Percentiles rank a stretch among this genome's conserved stretches.
These are phyloP conservation scores for Mactromeris polynyma DNA, from an alignment of 2,888 invertebrate species.

Conservation along the genomic window DNA sequence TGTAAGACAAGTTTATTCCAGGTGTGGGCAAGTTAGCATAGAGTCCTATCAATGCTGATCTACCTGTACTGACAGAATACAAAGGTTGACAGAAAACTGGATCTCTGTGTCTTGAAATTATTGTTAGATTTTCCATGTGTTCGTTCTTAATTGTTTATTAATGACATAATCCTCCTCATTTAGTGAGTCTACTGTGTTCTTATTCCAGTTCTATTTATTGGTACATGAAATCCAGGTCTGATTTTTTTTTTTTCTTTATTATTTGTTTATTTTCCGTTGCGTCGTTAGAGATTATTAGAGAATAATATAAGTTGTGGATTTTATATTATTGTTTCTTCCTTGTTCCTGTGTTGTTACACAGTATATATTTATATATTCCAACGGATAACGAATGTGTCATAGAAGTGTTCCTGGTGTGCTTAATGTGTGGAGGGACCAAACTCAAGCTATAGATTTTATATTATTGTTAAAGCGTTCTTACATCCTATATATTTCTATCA, in stretches of 20 bases:
- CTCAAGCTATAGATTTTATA: too few species aligned
- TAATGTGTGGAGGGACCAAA: background rate
- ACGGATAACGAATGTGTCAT: background rate
- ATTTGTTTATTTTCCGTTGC: background rate
- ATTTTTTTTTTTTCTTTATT: background rate
- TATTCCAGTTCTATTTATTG: background rate
- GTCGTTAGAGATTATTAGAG: background rate
- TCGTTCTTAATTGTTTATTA: background rate
- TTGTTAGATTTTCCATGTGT: background rate
- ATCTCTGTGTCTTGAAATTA: too few species aligned
- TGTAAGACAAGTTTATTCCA: background rate
- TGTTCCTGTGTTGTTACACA: background rate
- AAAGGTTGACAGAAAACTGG: background rate
- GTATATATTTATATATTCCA: background rate
- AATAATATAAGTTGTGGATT: background rate
- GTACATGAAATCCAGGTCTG: constrained; percentile 11
- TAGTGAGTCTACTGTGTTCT: background rate
- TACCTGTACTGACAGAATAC: background rate
- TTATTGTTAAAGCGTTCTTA: too few species aligned
- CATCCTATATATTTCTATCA: too few species aligned
- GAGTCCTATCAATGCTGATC: background rate
- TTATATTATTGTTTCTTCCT: background rate
- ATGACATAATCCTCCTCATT: background rate
- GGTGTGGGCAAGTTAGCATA: background rate
- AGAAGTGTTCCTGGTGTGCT: background rate